Evolutionary conservation across 2,113 vertebrate genomes (phyloP).

Genomic region (Cygnus buccinator): DNA sequence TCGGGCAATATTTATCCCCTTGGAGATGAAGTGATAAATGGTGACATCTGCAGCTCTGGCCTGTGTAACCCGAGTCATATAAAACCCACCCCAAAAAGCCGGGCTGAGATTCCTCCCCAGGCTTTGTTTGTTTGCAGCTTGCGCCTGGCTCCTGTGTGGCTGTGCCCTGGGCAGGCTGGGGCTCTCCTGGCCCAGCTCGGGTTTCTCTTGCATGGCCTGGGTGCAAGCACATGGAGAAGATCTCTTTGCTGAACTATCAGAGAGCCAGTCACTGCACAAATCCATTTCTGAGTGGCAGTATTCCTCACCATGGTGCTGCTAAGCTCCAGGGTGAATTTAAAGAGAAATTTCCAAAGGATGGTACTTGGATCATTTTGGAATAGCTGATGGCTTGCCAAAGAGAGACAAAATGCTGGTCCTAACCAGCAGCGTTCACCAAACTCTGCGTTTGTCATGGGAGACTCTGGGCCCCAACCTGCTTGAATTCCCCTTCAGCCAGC

Average conservation of each 20-base stretch:
- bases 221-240: neutral
- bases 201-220: neutral
- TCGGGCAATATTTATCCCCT: neutral
- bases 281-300: neutral
- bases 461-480: neutral
- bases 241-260: accelerated
- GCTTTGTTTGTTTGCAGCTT: neutral
- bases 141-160: neutral
- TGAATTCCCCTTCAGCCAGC: neutral
- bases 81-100: neutral
- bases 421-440: neutral
- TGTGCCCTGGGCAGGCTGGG: neutral
- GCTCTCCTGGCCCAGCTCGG: neutral
- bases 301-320: neutral
- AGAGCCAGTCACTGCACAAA: neutral
- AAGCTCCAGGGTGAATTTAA: neutral
- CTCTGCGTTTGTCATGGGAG: neutral
- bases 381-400: neutral
- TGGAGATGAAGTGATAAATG: neutral
- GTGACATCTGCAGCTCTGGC: neutral
- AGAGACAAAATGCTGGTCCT: neutral
- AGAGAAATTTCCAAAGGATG: neutral
- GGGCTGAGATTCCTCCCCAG: neutral
- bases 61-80: neutral
- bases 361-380: neutral